These are phyloP conservation scores for Gallinago solitaria DNA, from an alignment of 2,797 vertebrate genomes.

Conservation along the genomic window DNA sequence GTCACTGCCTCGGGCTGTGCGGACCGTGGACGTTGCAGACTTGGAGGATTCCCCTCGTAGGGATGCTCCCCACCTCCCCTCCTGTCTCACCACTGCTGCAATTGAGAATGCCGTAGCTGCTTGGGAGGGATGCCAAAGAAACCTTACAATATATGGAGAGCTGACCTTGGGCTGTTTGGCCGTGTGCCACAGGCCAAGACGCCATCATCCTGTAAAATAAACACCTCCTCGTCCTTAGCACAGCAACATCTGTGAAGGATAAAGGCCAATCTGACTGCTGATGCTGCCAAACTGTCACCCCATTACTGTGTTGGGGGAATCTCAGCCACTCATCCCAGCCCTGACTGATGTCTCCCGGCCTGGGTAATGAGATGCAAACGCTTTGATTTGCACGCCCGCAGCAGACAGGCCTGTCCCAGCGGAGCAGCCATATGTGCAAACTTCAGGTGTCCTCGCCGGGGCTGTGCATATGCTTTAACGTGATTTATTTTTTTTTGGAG, in stretches of 20 bases:
- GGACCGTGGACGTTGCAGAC: background rate
- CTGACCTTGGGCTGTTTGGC: slow-evolving; percentile 52
- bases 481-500: background rate
- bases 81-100: background rate
- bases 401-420: slow-evolving; percentile 13
- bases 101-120: background rate
- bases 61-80: background rate
- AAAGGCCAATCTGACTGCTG: slow-evolving; percentile 23
- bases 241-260: slow-evolving; percentile 29
- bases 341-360: background rate
- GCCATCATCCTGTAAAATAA: slow-evolving; percentile 26
- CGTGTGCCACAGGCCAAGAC: slow-evolving; percentile 3
- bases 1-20: background rate
- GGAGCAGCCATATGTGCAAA: slow-evolving; percentile 39
- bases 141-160: background rate
- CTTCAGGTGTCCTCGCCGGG: slow-evolving; percentile 16
- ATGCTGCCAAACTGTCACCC: slow-evolving; percentile 39
- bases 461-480: background rate
- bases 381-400: background rate
- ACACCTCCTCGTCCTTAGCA: slow-evolving; percentile 5
- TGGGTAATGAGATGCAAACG: background rate
- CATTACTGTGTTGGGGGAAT: background rate
- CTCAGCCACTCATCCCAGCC: slow-evolving; percentile 5
- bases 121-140: slow-evolving; percentile 1
- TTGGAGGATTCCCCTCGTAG: background rate